Percentiles rank a stretch among this genome's conserved stretches.
Evolutionary conservation across 30 jellyfish, hydroid and myxozoan species (phyloP).

Genomic region (Clytia hemisphaerica): DNA sequence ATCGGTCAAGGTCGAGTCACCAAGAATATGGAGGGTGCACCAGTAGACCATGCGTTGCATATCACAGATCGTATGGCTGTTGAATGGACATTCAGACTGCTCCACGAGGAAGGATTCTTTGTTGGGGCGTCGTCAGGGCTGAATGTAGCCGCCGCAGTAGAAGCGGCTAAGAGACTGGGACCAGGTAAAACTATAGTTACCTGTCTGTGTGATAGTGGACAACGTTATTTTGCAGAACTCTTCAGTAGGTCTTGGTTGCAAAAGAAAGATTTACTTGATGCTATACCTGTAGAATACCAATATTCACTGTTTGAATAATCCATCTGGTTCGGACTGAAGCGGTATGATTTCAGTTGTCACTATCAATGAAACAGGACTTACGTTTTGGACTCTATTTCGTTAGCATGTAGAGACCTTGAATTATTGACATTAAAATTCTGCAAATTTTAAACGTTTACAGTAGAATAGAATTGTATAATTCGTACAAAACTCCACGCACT

Average conservation of each 20-base stretch:
- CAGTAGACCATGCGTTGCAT: slow-evolving; percentile 75
- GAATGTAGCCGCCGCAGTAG: slow-evolving; percentile 95
- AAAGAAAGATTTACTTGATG: slow-evolving; percentile 47
- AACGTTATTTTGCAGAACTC: slow-evolving; percentile 68
- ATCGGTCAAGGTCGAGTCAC: slow-evolving; percentile 91
- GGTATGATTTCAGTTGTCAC: too few relatives aligned
- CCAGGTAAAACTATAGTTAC: slow-evolving; percentile 92
- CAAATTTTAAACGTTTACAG: too few relatives aligned
- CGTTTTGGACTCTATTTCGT: too few relatives aligned
- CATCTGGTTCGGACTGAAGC: too few relatives aligned
- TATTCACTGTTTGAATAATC: slow-evolving; percentile 46
- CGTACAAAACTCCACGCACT: too few relatives aligned
- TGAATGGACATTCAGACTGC: slow-evolving; percentile 72
- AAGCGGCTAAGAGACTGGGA: slow-evolving; percentile 86
- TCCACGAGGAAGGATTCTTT: slow-evolving; percentile 87
- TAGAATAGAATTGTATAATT: too few relatives aligned
- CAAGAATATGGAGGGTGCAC: slow-evolving; percentile 72
- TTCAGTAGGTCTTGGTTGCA: slow-evolving; percentile 67
- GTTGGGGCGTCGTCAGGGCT: slow-evolving; percentile 94
- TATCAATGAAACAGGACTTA: too few relatives aligned
- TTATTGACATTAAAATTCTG: too few relatives aligned
- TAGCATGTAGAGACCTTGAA: too few relatives aligned
- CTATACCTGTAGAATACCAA: slow-evolving; percentile 58
- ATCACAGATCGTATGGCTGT: slow-evolving; percentile 74
- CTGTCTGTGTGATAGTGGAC: slow-evolving; percentile 92